Evolutionary conservation across 1,140 invertebrate genomes (phyloP), one percentile per base, ranked within the genome.

Genomic region (Panonychus citri): DNA sequence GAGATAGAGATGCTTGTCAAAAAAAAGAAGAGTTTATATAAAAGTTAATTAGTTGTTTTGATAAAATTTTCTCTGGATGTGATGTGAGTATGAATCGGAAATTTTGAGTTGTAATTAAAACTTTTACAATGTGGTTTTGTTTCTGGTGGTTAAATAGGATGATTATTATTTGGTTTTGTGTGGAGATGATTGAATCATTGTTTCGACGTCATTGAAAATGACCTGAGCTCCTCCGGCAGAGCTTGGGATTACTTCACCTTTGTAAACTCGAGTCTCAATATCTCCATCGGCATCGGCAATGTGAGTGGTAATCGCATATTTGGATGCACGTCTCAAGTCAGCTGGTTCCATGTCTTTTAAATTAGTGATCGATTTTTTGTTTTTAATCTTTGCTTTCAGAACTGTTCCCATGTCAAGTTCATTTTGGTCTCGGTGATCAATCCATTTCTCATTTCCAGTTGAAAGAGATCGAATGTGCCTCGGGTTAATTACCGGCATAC

Each of bases 171-270:
- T 7, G 0, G 30, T 25, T 51, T 51, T 51, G 3, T n/a, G 40
- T 43, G 87, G 87, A 0, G 85, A 87, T 60, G 76, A 75, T 67
- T 94, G 88, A 62, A 81, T 82, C 5, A 96, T 68, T 60, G 80
- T 80, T 71, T 97, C 93, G 2, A 97, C 82, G 69, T 95, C 93
- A 62, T 86, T 85, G 64, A 96, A 94, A 26, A 95, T 80, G 0
- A 97, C 87, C 66, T 94, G 86, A 2, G 86, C 83, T 1, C 93
- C 93, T 10, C 93, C 91, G 17, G 82, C 83, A 57, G 80, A 80
- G 1, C 91, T 95, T 13, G 85, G 86, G 17, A 94, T 74, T 28
- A 96, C 82, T 68, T 95, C 84, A 46, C 80, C 89, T 78, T 96
- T 98, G 63, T 85, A 86, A 40, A 95, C 65, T 64, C 84, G 84